Evolutionary conservation across 2,888 invertebrate genomes (phyloP).

Genomic region (Caradrina kadenii): DNA sequence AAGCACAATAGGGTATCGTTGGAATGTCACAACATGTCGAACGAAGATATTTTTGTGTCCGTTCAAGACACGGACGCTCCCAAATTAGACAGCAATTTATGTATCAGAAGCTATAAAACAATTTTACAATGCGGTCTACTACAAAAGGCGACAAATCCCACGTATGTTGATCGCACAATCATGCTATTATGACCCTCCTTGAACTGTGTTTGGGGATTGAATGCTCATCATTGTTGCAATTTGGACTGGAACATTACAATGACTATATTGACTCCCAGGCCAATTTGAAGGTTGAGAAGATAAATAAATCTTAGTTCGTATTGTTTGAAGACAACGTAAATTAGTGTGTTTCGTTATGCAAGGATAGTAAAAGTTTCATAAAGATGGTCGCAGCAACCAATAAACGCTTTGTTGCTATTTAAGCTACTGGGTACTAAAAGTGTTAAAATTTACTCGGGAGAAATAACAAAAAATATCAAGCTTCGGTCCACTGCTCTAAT

Average conservation of each 20-base stretch:
- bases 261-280: slow-evolving; percentile 48
- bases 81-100: slow-evolving; percentile 68
- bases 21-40: slow-evolving; percentile 54
- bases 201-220: slow-evolving; percentile 60
- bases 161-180: slow-evolving; percentile 65
- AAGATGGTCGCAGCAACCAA: slow-evolving; percentile 11
- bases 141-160: slow-evolving; percentile 67
- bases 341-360: not conserved
- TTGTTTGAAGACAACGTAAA: slow-evolving; percentile 6
- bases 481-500: slow-evolving; percentile 70
- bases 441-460: slow-evolving; percentile 58
- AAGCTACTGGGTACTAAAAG: slow-evolving; percentile 55
- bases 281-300: slow-evolving; percentile 37
- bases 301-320: slow-evolving; percentile 14
- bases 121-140: slow-evolving; percentile 70
- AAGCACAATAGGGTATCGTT: slow-evolving; percentile 49
- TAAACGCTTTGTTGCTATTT: slow-evolving; percentile 44
- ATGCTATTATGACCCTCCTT: slow-evolving; percentile 63
- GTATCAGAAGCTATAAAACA: slow-evolving; percentile 67
- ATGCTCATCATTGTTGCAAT: slow-evolving; percentile 60
- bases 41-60: slow-evolving; percentile 45
- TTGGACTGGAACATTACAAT: slow-evolving; percentile 54
- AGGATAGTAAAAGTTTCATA: not conserved
- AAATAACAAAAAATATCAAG: slow-evolving; percentile 68
- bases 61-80: slow-evolving; percentile 54